phyloP scores from a whole-genome alignment of 2,888 invertebrate genomes.

The Bursaphelenchus okinawaensis region DNA sequence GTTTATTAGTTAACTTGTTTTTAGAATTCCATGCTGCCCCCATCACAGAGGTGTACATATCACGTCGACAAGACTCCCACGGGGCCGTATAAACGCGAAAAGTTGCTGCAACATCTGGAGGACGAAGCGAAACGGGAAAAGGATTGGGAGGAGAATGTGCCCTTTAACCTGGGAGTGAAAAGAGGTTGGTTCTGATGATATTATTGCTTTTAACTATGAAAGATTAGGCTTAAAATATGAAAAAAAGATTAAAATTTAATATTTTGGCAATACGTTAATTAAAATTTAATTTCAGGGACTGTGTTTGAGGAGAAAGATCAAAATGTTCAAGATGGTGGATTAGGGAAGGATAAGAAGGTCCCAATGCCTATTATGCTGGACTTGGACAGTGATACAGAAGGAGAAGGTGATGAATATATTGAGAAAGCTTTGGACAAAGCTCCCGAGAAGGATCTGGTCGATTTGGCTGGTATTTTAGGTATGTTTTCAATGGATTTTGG shows the following conservation, averaged over 20 bases:
- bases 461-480: conserved; percentile 75
- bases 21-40: conserved; percentile 92
- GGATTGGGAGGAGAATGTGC: conserved; percentile 90
- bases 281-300: conserved; percentile 25
- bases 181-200: conserved; percentile 69
- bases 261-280: too few relatives aligned
- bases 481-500: background rate
- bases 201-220: too few relatives aligned
- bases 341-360: conserved; percentile 35
- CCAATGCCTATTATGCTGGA: conserved; percentile 57
- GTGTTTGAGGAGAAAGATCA: conserved; percentile 18
- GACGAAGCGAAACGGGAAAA: conserved; percentile 96
- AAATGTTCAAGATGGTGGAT: conserved; percentile 14
- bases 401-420: conserved; percentile 62
- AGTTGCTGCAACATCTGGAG: conserved; percentile 89
- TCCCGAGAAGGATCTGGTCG: conserved; percentile 92
- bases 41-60: conserved; percentile 88
- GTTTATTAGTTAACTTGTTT: too few relatives aligned
- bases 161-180: conserved; percentile 80
- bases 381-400: conserved; percentile 46
- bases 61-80: conserved; percentile 91
- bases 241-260: conserved; percentile 5
- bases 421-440: conserved; percentile 81
- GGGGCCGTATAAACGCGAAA: conserved; percentile 76
- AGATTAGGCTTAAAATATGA: background rate